Evolutionary conservation across 2,888 invertebrate genomes (phyloP), one percentile per base, ranked within the genome.

Genomic region (Epirrita christyi): DNA sequence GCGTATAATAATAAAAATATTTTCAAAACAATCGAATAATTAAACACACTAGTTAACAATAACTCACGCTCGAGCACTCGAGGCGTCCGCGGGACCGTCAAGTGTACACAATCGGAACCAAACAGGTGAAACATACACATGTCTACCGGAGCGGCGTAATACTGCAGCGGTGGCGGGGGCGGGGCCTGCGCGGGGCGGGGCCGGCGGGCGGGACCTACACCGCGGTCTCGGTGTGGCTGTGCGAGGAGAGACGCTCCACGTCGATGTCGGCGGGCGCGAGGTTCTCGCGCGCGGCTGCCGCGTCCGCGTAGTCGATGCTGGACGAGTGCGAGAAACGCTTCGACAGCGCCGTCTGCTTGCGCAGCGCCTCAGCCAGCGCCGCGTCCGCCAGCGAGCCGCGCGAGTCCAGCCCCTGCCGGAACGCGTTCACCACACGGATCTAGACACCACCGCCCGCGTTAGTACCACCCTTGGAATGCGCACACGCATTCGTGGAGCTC

Each of bases 341-440:
- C 88, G 95, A 96, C 75, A 97, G 94, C 88, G 97, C 97, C 82
- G 97, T 95, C 94, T 98, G 97, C 94, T 97, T 98, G 89, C 97
- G 96, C 83, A 97, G 95, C 88, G 97, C 97, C 93, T 97, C 97
- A 66, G 97, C 97, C 87, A 97, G 94, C 92, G 97, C 96, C 87
- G 97, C 96, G 94, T 96, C 97, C 88, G 96, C 96, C 93, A 96
- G 96, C 93, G 97, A 97, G 93, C 97, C 97, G 85, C 98, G 96
- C 90, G 97, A 95, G 94, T 98, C 98, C 93, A 99, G 95, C 93
- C 99, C 99, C 95, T 98, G 98, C 93, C 99, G 98, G 96, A 99
- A 99, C 94, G 99, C 99, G 94, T 99, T 99, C 94, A 99, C 99
- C 94, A 99, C 99, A 94, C 99, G 98, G 93, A 99, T 99, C 99